phyloP scores from a whole-genome alignment of 1,140 invertebrate genomes.

The Wasmannia auropunctata region DNA sequence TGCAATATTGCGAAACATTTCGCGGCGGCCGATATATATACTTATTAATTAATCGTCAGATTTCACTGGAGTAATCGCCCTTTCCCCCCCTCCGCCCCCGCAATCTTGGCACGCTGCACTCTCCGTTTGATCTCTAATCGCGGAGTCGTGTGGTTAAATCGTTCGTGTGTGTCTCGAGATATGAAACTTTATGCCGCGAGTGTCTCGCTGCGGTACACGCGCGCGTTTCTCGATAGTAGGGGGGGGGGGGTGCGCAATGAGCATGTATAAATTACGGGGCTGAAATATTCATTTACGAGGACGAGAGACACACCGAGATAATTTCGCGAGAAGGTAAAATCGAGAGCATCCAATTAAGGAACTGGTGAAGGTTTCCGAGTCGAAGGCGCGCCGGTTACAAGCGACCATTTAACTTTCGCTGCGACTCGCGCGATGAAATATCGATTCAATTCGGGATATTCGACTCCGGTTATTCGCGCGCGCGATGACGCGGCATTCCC shows the following conservation, averaged over 20 bases:
- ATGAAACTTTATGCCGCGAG: neutral
- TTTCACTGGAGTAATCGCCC: neutral
- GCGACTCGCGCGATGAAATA: neutral
- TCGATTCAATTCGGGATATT: constrained; percentile 17
- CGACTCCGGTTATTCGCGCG: constrained; percentile 14
- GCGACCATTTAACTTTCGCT: neutral
- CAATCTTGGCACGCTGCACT: neutral
- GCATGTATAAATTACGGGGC: neutral
- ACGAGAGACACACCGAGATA: neutral
- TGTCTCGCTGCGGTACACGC: too few relatives aligned
- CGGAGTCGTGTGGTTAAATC: neutral
- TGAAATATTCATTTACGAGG: neutral
- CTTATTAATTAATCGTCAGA: neutral
- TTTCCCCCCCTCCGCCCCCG: too few relatives aligned
- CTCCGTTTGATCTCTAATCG: neutral
- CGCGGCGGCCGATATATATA: neutral
- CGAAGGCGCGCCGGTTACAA: neutral
- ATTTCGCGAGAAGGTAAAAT: neutral
- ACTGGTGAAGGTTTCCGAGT: neutral
- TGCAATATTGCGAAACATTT: neutral
- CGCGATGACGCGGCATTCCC: constrained; percentile 1
- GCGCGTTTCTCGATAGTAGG: too few relatives aligned
- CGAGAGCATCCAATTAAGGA: neutral
- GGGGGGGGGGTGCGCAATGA: too few relatives aligned
- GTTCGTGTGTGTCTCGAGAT: neutral